Evolutionary conservation across 2,113 vertebrate genomes (phyloP).

Genomic region (Hemibagrus wyckioides): DNA sequence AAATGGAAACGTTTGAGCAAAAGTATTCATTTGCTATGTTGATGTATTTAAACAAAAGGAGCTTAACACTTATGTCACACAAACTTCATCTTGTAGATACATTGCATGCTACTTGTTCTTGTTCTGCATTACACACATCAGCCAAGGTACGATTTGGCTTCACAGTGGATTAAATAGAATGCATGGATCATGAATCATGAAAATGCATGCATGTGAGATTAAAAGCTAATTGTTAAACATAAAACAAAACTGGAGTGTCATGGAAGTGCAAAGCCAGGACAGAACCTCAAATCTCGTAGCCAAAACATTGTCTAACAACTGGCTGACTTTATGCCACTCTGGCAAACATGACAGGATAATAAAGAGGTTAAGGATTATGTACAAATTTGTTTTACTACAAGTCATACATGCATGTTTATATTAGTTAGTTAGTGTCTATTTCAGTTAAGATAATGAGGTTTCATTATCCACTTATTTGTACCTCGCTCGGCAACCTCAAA

Average conservation of each 20-base stretch:
- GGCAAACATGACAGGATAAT: neutral
- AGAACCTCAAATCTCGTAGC: neutral
- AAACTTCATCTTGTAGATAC: neutral
- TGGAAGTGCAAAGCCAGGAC: neutral
- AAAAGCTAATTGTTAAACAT: neutral
- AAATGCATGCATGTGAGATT: neutral
- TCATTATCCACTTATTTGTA: too few relatives aligned
- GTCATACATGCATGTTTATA: too few relatives aligned
- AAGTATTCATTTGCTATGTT: neutral
- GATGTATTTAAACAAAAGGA: neutral
- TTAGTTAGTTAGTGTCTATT: neutral
- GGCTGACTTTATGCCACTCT: neutral
- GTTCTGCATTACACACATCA: neutral
- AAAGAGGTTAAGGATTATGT: neutral
- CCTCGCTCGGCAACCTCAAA: neutral
- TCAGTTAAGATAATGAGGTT: neutral
- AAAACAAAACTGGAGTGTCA: neutral
- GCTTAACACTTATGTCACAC: neutral
- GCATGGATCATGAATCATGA: neutral
- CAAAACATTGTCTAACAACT: neutral
- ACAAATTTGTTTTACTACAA: too few relatives aligned
- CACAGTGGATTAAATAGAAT: neutral
- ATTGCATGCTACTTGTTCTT: neutral
- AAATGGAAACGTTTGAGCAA: neutral
- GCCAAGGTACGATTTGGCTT: neutral